Percentiles rank a stretch among this genome's conserved stretches.
Evolutionary conservation across 2,888 invertebrate genomes (phyloP).

Genomic region (Pseudococcus viburni): DNA sequence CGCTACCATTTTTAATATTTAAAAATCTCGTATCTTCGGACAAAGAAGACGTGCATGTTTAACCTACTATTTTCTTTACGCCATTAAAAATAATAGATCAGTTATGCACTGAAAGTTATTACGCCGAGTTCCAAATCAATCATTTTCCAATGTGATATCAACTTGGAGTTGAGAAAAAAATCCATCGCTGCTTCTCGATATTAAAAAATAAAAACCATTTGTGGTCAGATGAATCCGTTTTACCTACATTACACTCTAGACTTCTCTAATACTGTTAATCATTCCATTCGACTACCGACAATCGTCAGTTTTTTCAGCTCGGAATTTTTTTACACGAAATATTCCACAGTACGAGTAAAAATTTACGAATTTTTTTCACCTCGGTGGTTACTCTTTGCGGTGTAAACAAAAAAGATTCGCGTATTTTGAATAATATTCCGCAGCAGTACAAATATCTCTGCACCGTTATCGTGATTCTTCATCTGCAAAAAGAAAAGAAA

Average conservation of each 20-base stretch:
- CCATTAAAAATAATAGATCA: conserved; percentile 52
- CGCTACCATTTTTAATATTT: conserved; percentile 30
- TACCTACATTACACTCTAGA: conserved; percentile 44
- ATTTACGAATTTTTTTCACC: background rate
- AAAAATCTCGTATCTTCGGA: background rate
- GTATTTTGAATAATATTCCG: background rate
- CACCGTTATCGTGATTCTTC: background rate
- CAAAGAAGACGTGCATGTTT: conserved; percentile 30
- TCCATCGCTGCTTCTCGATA: conserved; percentile 18
- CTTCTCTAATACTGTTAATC: conserved; percentile 34
- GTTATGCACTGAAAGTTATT: conserved; percentile 38
- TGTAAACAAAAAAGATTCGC: background rate
- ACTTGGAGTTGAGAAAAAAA: background rate
- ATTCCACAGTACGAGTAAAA: background rate
- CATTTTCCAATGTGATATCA: conserved; percentile 32
- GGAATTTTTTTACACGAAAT: conserved; percentile 19
- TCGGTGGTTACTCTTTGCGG: background rate
- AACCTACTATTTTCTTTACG: conserved; percentile 48
- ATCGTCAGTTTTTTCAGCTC: background rate
- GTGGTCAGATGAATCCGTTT: conserved; percentile 54
- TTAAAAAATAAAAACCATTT: conserved; percentile 42
- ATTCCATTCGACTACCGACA: conserved; percentile 24
- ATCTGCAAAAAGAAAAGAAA: background rate
- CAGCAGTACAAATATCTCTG: background rate
- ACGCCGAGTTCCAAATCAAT: conserved; percentile 21